Base-by-base conservation (phyloP, 35 echinoderm and acorn worm genomes). In the Ptychodera flava region DNA sequence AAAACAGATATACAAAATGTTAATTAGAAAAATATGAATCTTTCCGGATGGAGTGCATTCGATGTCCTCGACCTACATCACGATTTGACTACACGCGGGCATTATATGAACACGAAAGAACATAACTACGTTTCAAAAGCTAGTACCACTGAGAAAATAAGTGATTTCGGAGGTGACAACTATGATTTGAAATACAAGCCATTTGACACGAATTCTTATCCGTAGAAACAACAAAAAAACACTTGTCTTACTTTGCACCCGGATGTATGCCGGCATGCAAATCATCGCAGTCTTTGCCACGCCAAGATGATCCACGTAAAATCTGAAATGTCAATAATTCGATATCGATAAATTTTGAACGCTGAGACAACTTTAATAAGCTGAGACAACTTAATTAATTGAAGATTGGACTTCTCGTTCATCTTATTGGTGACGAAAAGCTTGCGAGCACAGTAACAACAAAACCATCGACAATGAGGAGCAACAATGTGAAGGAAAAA, bases 281-380 rank as follows among this genome's bases (percentile, higher is more conserved):
- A 38, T 95, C 93, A 78, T 91, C 78, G 76, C 93, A 95, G 79
- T 95, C 93, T 78, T 79, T 88, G 1, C 93, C 93, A 81, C 89
- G 77, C 81, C 90, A 95, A 81, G 91, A 83, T 31, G 78, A 82
- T 31, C 93, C 93, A 29, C 93, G 86, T 12, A 95, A 31, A 36
- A 89, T 94, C 92, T 93, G 87, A 31, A 31, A 31, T 16, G n/a
- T n/a, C n/a, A n/a, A n/a, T n/a, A n/a, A n/a, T n/a, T n/a, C n/a
- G n/a, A n/a, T n/a, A n/a, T n/a, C n/a, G n/a, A n/a, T n/a, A n/a
- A n/a, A n/a, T n/a, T n/a, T n/a, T n/a, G n/a, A n/a, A n/a, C n/a
- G n/a, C n/a, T n/a, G 35, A 34, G 34, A 31, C 36, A 31, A 16
- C 32, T 28, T 32, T 31, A 28, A 35, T 30, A 84, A 37, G 37